Base-by-base conservation (phyloP, 2,113 vertebrate genomes). In the Orthonyx spaldingii region DNA sequence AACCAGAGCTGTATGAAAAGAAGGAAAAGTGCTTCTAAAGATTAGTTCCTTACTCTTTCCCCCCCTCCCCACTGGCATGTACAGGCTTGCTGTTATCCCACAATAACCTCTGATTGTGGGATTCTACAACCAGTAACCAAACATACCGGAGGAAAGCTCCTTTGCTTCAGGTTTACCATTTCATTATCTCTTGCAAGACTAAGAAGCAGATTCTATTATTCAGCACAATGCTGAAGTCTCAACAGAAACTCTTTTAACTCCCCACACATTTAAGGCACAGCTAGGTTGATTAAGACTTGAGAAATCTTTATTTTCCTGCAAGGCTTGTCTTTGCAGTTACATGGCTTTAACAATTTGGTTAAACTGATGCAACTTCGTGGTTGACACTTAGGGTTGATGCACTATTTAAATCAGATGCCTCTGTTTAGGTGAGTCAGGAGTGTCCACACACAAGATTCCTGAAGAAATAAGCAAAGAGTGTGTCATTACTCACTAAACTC, bases 51-150 rank as follows among this genome's bases (percentile, higher is more conserved):
- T 44, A 6, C 26, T 49, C 17, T 87, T 91, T 81, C 16, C 6
- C 46, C 26, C 18, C 12, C 16, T 49, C 24, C 53, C 8, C 4
- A 1, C 44, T 21, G 3, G 1, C 86, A 74, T 1, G 2, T 83
- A 41, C 17, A 64, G 69, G n/a, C 53, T 84, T 75, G 74, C 87
- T 91, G 70, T n/a, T n/a, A n/a, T n/a, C n/a, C n/a, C 69, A 79
- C 59, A 84, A 70, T 19, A 84, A 41, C 6, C 28, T 70, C 55
- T 3, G 1, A 13, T 9, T n/a, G 30, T 63, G 56, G 64, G 32
- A 81, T 57, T 74, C 37, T 74, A 86, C 63, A 76, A 26, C 33
- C 26, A 47, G 47, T 41, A 68, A 68, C 33, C 42, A 93, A 90
- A 74, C 55, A 68, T 50, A 70, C 28, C 1, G 9, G 13, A 84